phyloP scores from a whole-genome alignment of 53 echinoderm and acorn worm species.

The Apostichopus leukothele region DNA sequence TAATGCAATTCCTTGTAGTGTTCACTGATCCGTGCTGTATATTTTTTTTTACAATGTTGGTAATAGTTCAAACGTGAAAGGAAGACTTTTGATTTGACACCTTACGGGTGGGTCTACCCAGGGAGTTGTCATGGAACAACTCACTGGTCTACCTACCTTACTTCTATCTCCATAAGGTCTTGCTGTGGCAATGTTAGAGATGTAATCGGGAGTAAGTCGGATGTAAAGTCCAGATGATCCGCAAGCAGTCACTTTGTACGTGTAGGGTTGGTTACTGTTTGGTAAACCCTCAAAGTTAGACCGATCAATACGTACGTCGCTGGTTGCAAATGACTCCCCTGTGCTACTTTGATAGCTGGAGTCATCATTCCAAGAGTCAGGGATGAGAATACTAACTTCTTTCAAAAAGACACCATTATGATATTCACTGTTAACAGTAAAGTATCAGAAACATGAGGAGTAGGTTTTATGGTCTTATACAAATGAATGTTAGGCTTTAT shows the following conservation, averaged over 20 bases:
- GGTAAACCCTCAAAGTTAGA: conserved; percentile 25
- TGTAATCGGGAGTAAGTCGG: conserved; percentile 67
- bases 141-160: conserved; percentile 40
- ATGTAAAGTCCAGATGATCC: conserved; percentile 63
- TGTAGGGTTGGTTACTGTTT: conserved; percentile 56
- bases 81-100: neutral
- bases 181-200: conserved; percentile 45
- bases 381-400: conserved; percentile 69
- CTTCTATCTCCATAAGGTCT: conserved; percentile 54
- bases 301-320: conserved; percentile 67
- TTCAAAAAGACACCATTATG: conserved; percentile 61
- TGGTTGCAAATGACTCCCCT: conserved; percentile 65
- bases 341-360: conserved; percentile 27
- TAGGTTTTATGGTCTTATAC: too few relatives aligned
- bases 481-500: too few relatives aligned
- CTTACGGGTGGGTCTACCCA: neutral
- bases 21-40: too few relatives aligned
- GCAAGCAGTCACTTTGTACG: conserved; percentile 63
- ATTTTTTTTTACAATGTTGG: too few relatives aligned
- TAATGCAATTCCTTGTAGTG: too few relatives aligned
- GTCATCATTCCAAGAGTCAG: conserved; percentile 58
- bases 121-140: too few relatives aligned
- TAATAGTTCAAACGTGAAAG: too few relatives aligned
- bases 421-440: conserved; percentile 10
- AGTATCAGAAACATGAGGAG: too few relatives aligned